Evolutionary conservation across 2,888 invertebrate species (phyloP).

Genomic region (Leptogaster cylindrica): DNA sequence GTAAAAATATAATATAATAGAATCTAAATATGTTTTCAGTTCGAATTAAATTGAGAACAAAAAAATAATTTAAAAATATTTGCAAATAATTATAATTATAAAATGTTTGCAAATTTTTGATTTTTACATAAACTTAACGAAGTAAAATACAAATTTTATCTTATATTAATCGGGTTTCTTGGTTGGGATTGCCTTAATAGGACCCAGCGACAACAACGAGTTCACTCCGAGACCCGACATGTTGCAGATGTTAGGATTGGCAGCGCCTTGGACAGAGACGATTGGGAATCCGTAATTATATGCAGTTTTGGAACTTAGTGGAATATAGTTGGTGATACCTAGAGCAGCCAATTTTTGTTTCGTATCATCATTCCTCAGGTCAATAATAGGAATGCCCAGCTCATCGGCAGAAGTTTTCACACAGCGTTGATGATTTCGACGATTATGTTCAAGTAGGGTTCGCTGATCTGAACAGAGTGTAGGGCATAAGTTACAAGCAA

Average conservation of each 20-base stretch:
- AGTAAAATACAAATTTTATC: no score
- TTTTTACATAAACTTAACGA: no score
- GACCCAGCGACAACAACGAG: conserved; percentile 74
- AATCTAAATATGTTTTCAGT: no score
- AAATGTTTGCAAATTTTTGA: no score
- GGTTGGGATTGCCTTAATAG: conserved; percentile 67
- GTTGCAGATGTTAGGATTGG: conserved; percentile 67
- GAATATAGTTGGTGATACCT: conserved; percentile 78
- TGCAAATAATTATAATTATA: no score
- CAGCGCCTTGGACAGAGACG: conserved; percentile 70
- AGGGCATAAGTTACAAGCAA: conserved; percentile 74
- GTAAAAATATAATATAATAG: no score
- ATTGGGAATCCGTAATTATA: conserved; percentile 76
- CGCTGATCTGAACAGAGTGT: conserved; percentile 73
- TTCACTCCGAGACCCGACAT: conserved; percentile 73
- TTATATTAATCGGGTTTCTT: conserved; percentile 12
- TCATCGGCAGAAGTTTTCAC: conserved; percentile 66
- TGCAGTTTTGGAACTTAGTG: conserved; percentile 67
- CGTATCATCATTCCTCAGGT: conserved; percentile 72
- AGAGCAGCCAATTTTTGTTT: conserved; percentile 69
- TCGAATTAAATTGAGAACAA: no score
- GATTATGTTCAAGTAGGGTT: conserved; percentile 68
- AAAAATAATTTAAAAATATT: no score
- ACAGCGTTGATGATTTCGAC: conserved; percentile 66
- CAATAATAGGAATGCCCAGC: conserved; percentile 75